Base-by-base conservation (phyloP, 2,113 vertebrate species). In the Apteryx owenii region DNA sequence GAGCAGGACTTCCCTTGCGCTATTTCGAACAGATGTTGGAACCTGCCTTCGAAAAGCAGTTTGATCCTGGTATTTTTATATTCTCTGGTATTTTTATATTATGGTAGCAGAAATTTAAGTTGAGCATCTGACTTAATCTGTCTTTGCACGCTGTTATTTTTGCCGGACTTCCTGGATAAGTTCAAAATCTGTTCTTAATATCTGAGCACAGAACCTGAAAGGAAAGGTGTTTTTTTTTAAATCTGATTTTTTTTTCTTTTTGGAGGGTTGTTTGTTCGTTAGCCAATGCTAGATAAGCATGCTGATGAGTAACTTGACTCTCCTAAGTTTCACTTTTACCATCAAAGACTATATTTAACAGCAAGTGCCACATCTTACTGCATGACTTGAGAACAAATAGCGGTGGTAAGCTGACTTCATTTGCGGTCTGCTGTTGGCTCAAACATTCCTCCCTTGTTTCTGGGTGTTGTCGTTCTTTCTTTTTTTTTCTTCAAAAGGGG, bases 321-420 rank as follows among this genome's bases (percentile, higher is more conserved):
- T 56, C 16, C 4, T 4, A 12, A 92, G 61, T 93, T 93, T 92
- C 40, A 5, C 53, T 95, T 95, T 89, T 89, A 40, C 46, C 12
- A 12, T 83, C 5, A 62, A 65, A 25, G 44, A 29, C 83, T 84
- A 58, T 77, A 51, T 78, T 33, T 50, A 81, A 62, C 40, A 28
- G 58, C 64, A 84, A 72, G 56, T 38, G 46, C 48, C 29, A 50
- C 28, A 16, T 66, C 48, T 53, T 23, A 15, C 16, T 42, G 38
- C 11, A 11, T 5, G 48, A 40, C 3, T 79, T 61, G 50, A 62
- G n/a, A 94, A 62, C 2, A 5, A 18, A 26, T 26, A 68, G 33
- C 33, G 38, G 48, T 79, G 82, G 18, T 80, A 77, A 72, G 7
- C 12, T 69, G 28, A 12, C 66, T 94, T 92, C 36, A 19, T 48